Conservation (phyloP, 2,113 vertebrate genomes). For the Centropus unirufus region DNA sequence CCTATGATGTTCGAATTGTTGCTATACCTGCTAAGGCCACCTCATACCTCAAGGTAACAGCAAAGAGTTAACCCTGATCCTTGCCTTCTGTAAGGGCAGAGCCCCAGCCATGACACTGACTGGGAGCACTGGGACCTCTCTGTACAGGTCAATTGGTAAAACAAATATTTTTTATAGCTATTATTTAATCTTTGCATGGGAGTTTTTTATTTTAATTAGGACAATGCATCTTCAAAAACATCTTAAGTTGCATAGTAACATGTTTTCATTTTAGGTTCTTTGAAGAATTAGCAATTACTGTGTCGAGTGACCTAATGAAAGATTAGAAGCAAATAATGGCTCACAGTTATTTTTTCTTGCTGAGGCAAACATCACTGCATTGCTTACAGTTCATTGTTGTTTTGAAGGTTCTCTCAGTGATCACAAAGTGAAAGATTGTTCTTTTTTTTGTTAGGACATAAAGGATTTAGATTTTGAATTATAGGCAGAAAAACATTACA, state of each 20-base stretch:
- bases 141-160: not conserved
- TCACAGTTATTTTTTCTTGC: not conserved
- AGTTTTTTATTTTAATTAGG: not conserved
- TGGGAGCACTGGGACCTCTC: not conserved
- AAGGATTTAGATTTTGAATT: not conserved
- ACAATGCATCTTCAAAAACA: not conserved
- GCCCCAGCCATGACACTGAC: not conserved
- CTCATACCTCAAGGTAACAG: not conserved
- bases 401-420: not conserved
- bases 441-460: not conserved
- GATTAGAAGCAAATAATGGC: not conserved
- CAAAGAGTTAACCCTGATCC: not conserved
- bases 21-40: rapidly evolving
- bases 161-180: not conserved
- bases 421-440: not conserved
- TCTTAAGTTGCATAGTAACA: not conserved
- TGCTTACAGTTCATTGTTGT: not conserved
- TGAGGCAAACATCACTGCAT: not conserved
- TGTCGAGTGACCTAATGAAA: not conserved
- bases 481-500: not conserved
- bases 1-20: not conserved
- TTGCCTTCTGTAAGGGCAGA: rapidly evolving
- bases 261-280: not conserved
- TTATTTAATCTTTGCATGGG: not conserved
- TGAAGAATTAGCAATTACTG: not conserved